Evolutionary conservation across 2,888 invertebrate genomes (phyloP).

Genomic region (Leucophenga montana): DNA sequence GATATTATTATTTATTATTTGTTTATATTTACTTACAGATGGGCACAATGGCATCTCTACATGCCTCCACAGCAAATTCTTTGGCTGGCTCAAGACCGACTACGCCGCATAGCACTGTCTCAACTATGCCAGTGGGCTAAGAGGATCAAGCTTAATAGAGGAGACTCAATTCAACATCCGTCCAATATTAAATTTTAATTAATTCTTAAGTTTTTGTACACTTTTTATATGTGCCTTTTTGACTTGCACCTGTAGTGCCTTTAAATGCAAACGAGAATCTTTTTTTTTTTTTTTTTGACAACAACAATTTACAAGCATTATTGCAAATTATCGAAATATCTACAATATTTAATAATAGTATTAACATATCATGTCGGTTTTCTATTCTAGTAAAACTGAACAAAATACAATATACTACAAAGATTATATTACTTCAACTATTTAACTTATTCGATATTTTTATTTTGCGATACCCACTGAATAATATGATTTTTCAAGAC

Average conservation of each 20-base stretch:
- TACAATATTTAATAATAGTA: too few relatives aligned
- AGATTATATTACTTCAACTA: too few relatives aligned
- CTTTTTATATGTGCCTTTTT: neutral
- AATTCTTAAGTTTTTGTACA: neutral
- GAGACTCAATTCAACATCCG: neutral
- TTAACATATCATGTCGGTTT: too few relatives aligned
- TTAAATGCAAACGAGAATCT: neutral
- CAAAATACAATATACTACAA: too few relatives aligned
- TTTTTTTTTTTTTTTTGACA: too few relatives aligned
- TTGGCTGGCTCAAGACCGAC: constrained; percentile 91
- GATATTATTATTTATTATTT: neutral
- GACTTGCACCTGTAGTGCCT: neutral
- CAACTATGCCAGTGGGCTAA: constrained; percentile 86
- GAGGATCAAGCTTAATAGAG: neutral
- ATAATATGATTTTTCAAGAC: too few relatives aligned
- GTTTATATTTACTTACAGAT: constrained; percentile 77
- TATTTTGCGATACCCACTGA: too few relatives aligned
- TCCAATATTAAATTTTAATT: neutral
- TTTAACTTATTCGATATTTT: too few relatives aligned
- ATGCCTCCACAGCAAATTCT: constrained; percentile 89
- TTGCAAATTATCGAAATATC: too few relatives aligned
- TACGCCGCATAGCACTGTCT: constrained; percentile 92
- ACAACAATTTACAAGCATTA: too few relatives aligned
- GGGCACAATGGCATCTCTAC: constrained; percentile 90
- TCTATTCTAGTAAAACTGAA: too few relatives aligned